A percentile compares a stretch with the other conserved stretches of the same genome.
Conservation (phyloP, 2,797 vertebrate genomes). For the Ibycter americanus region DNA sequence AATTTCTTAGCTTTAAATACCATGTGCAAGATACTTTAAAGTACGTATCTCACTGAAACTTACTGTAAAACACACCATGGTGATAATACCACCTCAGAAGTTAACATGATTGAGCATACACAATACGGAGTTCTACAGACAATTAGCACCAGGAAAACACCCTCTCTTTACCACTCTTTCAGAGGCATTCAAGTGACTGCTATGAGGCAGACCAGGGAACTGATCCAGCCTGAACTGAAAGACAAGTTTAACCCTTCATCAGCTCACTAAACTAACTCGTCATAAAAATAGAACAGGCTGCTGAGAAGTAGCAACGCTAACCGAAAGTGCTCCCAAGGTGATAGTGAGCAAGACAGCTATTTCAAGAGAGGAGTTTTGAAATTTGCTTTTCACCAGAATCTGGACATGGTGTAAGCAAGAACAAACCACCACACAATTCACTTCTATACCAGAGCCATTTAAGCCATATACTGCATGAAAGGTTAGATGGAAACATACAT, state of each 20-base stretch:
- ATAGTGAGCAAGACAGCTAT: not conserved
- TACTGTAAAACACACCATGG: fast-evolving
- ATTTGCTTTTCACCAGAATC: not conserved
- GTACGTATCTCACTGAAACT: not conserved
- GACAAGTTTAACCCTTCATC: not conserved
- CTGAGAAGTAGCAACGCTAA: not conserved
- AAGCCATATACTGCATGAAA: not conserved
- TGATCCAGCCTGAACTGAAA: not conserved
- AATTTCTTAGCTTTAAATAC: not conserved
- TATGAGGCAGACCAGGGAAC: not conserved
- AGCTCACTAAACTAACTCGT: not conserved
- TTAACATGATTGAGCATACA: not conserved
- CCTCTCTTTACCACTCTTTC: not conserved
- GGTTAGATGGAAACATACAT: not conserved
- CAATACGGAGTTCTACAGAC: not conserved
- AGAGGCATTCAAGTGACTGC: not conserved
- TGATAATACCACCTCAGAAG: not conserved
- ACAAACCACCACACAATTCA: not conserved
- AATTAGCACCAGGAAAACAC: not conserved
- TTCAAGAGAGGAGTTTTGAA: not conserved
- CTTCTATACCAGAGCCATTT: not conserved
- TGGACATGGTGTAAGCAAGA: not conserved
- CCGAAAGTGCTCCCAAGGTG: not conserved
- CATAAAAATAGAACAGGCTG: not conserved
- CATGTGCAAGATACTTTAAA: not conserved